Conservation (phyloP, 2,888 invertebrate species). For the Platycnemis pennipes region DNA sequence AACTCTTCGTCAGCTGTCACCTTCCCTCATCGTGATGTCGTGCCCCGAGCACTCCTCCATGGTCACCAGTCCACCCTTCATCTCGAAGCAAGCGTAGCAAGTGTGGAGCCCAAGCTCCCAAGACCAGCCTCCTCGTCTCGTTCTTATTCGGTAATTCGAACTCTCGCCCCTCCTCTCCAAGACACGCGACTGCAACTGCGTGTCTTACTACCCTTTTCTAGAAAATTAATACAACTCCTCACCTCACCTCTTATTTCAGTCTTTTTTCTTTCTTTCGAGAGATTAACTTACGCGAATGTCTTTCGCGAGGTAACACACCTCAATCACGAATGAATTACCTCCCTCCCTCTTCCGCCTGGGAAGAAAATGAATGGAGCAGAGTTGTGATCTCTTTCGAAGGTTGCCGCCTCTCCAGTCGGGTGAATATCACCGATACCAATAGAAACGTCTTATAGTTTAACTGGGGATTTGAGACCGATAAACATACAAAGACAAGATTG, state of each 20-base stretch:
- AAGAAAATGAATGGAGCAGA: too few species aligned
- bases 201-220: neutral
- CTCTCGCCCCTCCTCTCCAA: neutral
- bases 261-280: neutral
- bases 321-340: too few species aligned
- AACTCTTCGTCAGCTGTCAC: conserved; percentile 4
- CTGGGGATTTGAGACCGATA: too few species aligned
- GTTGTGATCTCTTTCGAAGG: too few species aligned
- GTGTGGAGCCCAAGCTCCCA: neutral
- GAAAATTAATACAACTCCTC: neutral
- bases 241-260: neutral
- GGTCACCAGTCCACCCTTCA: neutral
- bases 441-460: too few species aligned
- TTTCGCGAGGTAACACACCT: too few species aligned
- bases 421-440: too few species aligned
- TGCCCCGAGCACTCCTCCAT: neutral
- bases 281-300: neutral
- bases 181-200: neutral
- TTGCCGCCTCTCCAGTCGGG: too few species aligned
- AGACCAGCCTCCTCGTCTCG: neutral
- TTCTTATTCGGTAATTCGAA: neutral
- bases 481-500: too few species aligned
- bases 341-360: too few species aligned
- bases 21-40: neutral
- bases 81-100: neutral